Percentiles rank a stretch among this genome's conserved stretches.
phyloP scores from a whole-genome alignment of 2,113 vertebrate species.

The Blennius ocellaris region DNA sequence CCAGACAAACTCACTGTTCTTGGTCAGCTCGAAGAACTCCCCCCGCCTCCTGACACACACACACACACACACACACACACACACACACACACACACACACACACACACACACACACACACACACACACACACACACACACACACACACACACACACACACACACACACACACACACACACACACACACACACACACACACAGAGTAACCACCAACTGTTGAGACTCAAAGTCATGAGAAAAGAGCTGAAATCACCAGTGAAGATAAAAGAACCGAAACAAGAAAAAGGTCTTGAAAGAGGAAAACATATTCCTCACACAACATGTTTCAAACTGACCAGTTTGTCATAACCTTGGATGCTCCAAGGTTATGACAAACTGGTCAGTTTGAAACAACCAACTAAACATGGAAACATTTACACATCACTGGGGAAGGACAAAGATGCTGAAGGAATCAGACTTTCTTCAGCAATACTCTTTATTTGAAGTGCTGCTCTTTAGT shows the following conservation, averaged over 20 bases:
- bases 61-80: constrained; percentile 46
- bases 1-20: constrained; percentile 92
- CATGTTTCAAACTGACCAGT: too few relatives aligned
- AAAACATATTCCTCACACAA: too few relatives aligned
- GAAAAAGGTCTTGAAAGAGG: not conserved
- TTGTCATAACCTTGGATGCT: too few relatives aligned
- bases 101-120: constrained; percentile 49
- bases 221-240: constrained; percentile 27
- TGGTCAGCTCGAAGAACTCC: constrained; percentile 96
- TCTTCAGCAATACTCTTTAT: too few relatives aligned
- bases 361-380: too few relatives aligned
- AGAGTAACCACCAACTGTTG: constrained; percentile 43
- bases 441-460: too few relatives aligned
- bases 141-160: constrained; percentile 52
- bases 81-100: constrained; percentile 46
- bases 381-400: too few relatives aligned
- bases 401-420: too few relatives aligned
- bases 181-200: constrained; percentile 12
- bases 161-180: constrained; percentile 46
- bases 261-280: not conserved
- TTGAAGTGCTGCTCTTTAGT: not conserved
- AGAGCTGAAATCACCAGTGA: constrained; percentile 13
- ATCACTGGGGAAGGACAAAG: too few relatives aligned
- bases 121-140: constrained; percentile 46
- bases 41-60: constrained; percentile 80